A percentile compares a stretch with the other conserved stretches of the same genome.
These are phyloP conservation scores for Cyclophora albipunctata DNA, from an alignment of 2,888 invertebrate genomes.

Conservation along the genomic window DNA sequence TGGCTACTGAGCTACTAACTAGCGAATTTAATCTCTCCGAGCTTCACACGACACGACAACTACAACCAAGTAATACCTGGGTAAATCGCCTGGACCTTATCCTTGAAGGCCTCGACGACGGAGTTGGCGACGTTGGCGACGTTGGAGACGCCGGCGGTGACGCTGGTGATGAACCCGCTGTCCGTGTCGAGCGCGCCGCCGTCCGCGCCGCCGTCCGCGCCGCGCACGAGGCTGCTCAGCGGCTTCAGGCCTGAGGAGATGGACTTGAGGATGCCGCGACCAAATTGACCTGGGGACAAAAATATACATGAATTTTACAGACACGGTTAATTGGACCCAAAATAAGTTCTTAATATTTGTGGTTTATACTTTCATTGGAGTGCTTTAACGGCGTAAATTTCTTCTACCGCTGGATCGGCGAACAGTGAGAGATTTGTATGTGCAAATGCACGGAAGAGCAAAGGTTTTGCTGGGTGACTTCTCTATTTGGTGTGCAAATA, in stretches of 20 bases:
- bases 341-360: too few relatives aligned
- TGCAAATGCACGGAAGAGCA: too few relatives aligned
- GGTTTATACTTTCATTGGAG: too few relatives aligned
- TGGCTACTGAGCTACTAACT: not conserved
- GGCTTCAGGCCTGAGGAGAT: constrained; percentile 63
- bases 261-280: constrained; percentile 60
- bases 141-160: constrained; percentile 58
- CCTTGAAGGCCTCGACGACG: constrained; percentile 65
- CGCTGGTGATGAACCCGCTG: constrained; percentile 66
- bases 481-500: too few relatives aligned
- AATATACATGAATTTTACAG: not conserved
- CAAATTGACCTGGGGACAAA: constrained; percentile 58
- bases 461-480: too few relatives aligned
- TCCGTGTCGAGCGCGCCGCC: constrained; percentile 79
- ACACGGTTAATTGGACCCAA: not conserved
- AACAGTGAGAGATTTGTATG: too few relatives aligned
- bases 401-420: too few relatives aligned
- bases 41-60: too few relatives aligned
- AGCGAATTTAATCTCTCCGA: too few relatives aligned
- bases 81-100: constrained; percentile 72
- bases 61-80: constrained; percentile 57
- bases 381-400: too few relatives aligned
- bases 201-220: constrained; percentile 44
- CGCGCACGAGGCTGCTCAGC: constrained; percentile 57
- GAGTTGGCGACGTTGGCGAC: constrained; percentile 57